A percentile compares a stretch with the other conserved stretches of the same genome.
phyloP scores from a whole-genome alignment of 2,797 vertebrate species.

The Microhierax caerulescens region DNA sequence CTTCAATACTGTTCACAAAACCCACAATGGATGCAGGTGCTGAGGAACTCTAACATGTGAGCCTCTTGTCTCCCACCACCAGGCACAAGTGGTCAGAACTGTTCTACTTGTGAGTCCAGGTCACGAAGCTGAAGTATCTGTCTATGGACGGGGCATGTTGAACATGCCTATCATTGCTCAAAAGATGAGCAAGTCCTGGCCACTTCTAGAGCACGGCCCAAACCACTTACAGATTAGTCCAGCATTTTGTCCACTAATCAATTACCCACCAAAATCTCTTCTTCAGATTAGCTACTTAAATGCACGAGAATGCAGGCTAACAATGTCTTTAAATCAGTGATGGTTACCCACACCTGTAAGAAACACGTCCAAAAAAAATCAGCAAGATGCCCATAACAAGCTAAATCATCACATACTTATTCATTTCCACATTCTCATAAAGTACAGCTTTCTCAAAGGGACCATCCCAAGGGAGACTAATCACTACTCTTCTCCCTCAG shows the following conservation, averaged over 20 bases:
- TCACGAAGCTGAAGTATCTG: accelerated
- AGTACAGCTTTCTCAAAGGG: not conserved
- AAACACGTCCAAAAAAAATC: accelerated
- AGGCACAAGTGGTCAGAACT: not conserved
- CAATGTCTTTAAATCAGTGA: accelerated
- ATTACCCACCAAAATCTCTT: not conserved
- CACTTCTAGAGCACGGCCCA: not conserved
- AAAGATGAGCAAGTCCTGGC: not conserved
- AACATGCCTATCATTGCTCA: accelerated
- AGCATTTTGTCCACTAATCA: accelerated
- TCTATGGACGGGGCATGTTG: accelerated
- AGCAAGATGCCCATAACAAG: not conserved
- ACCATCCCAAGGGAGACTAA: not conserved
- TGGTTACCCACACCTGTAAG: too few relatives aligned
- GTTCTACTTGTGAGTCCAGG: not conserved
- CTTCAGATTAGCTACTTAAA: not conserved
- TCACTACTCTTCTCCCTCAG: accelerated
- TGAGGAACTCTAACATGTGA: not conserved
- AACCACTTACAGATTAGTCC: accelerated
- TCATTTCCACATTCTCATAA: accelerated
- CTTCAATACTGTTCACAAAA: not conserved
- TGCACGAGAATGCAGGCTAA: not conserved
- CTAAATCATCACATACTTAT: accelerated
- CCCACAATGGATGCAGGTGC: not conserved
- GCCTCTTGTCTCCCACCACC: not conserved